Percentiles rank a stretch among this genome's conserved stretches.
Evolutionary conservation across 92 coral and sea anemone genomes (phyloP).

Genomic region (Paragorgia papillata): DNA sequence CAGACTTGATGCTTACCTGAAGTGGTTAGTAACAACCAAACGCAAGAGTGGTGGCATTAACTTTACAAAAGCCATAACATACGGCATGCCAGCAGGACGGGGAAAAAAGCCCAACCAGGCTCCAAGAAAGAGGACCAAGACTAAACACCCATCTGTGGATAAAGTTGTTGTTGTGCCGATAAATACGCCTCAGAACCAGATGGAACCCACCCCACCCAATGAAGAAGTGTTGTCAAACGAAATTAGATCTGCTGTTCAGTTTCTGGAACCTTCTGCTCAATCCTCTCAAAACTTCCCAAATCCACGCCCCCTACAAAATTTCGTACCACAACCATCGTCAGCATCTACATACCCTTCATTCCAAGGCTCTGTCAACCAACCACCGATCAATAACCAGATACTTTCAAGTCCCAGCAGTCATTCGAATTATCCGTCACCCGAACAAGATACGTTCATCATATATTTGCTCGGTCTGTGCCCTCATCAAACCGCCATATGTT

Average conservation of each 20-base stretch:
- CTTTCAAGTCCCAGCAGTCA: too few species aligned
- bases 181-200: not conserved
- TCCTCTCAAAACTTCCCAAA: too few species aligned
- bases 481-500: slow-evolving; percentile 36
- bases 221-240: too few species aligned
- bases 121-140: slow-evolving; percentile 7
- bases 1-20: slow-evolving; percentile 30
- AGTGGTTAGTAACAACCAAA: slow-evolving; percentile 52
- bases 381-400: too few species aligned
- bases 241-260: too few species aligned
- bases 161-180: not conserved
- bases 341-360: too few species aligned
- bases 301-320: too few species aligned
- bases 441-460: slow-evolving; percentile 8
- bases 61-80: slow-evolving; percentile 24
- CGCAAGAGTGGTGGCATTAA: slow-evolving; percentile 49
- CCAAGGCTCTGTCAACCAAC: too few species aligned
- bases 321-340: too few species aligned
- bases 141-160: not conserved
- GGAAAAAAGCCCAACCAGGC: slow-evolving; percentile 40
- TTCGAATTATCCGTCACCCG: not conserved
- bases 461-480: slow-evolving; percentile 46
- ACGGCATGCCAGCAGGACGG: slow-evolving; percentile 58
- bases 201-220: not conserved
- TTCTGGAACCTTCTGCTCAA: not conserved